Base-by-base conservation (phyloP, 2,888 invertebrate species). In the Eupithecia subfuscata region DNA sequence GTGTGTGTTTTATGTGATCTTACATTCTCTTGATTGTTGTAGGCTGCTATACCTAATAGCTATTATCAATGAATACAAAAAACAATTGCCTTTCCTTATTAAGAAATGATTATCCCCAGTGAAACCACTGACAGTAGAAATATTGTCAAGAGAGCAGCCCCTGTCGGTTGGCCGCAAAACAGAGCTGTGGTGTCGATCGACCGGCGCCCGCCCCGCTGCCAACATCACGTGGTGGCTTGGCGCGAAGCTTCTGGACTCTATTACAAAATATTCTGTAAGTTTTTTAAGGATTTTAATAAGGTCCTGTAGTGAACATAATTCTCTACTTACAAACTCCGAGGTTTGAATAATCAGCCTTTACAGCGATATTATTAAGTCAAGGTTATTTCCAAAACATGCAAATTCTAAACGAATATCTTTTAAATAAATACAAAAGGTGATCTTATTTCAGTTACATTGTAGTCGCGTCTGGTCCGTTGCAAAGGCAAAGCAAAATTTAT, bases 141-240 rank as follows among this genome's bases (percentile, higher is more conserved):
- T 98, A 84, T 92, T 97, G 81, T 97, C 96, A 84, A 97, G 97
- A 88, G 97, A 97, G 86, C 97, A 97, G 84, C 98, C 98, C 0
- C 95, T 98, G 79, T 98, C 98, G 40, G 98, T 98, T 4, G 98
- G 97, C 82, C 95, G 97, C 84, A 96, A 96, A 87, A 97, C 98
- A 83, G 97, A 98, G 87, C 95, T 98, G 78, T 97, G 96, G 87
- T 98, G 98, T 87, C 97, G 97, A 89, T 96, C 97, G 0, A 96
- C 96, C 71, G 98, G 98, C 18, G 98, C 98, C 7, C 94, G 98
- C 78, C 98, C 98, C 1, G 97, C 98, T 0, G 98, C 98, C 0
- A 97, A 96, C 84, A 96, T 98, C 78, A 96, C 97, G 0, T 98
- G 98, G 98, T 97, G 97, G 96, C 96, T 98, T 90, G 97, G 97